Evolutionary conservation across 2,888 invertebrate species (phyloP), one percentile per base, ranked within the genome.

Genomic region (Trachelus stipa): DNA sequence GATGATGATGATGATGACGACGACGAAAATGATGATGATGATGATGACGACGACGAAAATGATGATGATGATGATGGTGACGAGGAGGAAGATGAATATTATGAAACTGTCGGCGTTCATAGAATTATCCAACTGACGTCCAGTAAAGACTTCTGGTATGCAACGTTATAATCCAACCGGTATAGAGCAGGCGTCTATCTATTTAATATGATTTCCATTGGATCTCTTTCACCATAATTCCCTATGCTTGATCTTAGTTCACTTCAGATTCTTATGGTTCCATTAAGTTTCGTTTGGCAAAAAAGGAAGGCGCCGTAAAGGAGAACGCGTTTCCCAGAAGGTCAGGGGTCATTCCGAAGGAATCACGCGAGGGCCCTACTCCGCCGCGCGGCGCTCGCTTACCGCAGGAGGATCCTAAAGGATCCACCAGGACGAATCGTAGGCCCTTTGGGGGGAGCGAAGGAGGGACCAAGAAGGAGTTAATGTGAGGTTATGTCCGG

Each of bases 281-380:
- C 56, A 56, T 56, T 56, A 56, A 56, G 23, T 56, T 56, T 56
- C 23, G 56, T 56, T 56, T 56, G 56, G 56, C 56, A 56, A 56
- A 56, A 56, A 56, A 9, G 23, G 23, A 56, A 56, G 56, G 56
- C 56, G 56, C 56, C 56, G 23, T 56, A 56, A 56, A 56, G 56
- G 56, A 56, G 56, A 23, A 56, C 23, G 56, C 83, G 85, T 86
- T 88, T 89, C 87, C 87, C 87, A 88, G 83, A 84, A 86, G 90
- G 89, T 90, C 89, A 86, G 85, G 87, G 90, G 90, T 90, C 89
- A 86, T 84, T 84, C 85, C 84, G 86, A 83, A 79, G 84, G 84
- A 82, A 86, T 87, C 89, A 87, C 87, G 87, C 87, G 85, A 88
- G 83, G 23, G 56, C 23, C 84, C 83, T 85, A 83, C 84, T 73